phyloP scores from a whole-genome alignment of 2,888 invertebrate genomes.

The Lepidonotus clava region DNA sequence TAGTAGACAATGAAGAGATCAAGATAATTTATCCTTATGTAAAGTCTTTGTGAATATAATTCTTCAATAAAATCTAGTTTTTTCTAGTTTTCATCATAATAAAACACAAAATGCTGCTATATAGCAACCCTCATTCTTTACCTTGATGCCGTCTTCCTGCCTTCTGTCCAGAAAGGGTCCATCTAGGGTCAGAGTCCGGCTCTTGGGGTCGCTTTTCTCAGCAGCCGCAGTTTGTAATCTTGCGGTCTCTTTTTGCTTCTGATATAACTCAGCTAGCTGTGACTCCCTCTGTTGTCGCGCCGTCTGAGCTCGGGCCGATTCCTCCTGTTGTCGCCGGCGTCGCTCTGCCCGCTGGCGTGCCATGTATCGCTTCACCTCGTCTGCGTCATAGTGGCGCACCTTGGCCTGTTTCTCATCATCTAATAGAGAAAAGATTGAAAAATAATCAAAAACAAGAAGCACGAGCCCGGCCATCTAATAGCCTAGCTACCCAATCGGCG shows the following conservation, averaged over 20 bases:
- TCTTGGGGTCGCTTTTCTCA: background rate
- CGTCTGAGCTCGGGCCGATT: constrained; percentile 65
- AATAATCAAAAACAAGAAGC: no score
- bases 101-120: background rate
- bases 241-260: constrained; percentile 81
- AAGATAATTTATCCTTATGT: no score
- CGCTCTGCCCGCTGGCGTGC: constrained; percentile 83
- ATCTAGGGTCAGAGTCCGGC: background rate
- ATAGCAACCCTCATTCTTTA: background rate
- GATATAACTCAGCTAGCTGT: constrained; percentile 79
- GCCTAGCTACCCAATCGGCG: no score
- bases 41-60: no score
- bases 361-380: constrained; percentile 83
- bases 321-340: constrained; percentile 78
- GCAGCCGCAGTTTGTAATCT: no score
- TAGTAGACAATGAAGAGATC: background rate
- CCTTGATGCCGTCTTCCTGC: background rate
- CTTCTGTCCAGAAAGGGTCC: background rate
- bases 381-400: constrained; percentile 84
- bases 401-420: constrained; percentile 65
- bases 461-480: no score
- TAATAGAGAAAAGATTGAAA: background rate
- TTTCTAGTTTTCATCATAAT: no score
- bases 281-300: constrained; percentile 71
- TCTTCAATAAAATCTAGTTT: no score